phyloP scores from a whole-genome alignment of 2,113 vertebrate species.

The Bungarus multicinctus region DNA sequence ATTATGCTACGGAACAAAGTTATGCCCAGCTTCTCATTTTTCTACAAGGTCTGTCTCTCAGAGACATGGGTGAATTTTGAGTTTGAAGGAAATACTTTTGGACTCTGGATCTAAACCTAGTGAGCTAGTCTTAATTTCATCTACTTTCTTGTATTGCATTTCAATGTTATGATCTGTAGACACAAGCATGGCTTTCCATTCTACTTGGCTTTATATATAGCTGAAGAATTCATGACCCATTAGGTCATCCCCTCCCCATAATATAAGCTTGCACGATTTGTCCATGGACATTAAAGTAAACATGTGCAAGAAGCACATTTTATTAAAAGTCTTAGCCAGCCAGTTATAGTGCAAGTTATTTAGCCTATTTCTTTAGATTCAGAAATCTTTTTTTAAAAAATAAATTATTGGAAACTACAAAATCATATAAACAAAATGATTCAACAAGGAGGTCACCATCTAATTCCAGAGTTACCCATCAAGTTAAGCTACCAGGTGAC shows the following conservation, averaged over 20 bases:
- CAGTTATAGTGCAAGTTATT: neutral
- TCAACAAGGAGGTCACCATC: neutral
- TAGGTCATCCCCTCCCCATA: neutral
- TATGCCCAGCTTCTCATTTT: neutral
- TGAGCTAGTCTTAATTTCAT: neutral
- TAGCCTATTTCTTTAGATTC: neutral
- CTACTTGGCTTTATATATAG: neutral
- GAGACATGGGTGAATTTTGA: neutral
- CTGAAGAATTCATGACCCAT: neutral
- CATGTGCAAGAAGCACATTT: neutral
- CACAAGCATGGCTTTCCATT: neutral
- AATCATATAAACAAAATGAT: neutral
- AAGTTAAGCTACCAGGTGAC: neutral
- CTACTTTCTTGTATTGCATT: neutral
- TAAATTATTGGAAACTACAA: neutral
- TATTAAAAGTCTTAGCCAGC: slow-evolving; percentile 38
- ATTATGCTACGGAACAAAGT: neutral
- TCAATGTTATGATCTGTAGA: neutral
- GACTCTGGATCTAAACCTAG: neutral
- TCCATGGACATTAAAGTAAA: neutral
- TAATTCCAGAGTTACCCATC: neutral
- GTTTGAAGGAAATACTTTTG: neutral
- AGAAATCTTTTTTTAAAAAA: neutral
- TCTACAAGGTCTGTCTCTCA: neutral
- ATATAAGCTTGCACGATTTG: neutral